Conservation (phyloP, 2,888 invertebrate species). For the Xestia c-nigrum region DNA sequence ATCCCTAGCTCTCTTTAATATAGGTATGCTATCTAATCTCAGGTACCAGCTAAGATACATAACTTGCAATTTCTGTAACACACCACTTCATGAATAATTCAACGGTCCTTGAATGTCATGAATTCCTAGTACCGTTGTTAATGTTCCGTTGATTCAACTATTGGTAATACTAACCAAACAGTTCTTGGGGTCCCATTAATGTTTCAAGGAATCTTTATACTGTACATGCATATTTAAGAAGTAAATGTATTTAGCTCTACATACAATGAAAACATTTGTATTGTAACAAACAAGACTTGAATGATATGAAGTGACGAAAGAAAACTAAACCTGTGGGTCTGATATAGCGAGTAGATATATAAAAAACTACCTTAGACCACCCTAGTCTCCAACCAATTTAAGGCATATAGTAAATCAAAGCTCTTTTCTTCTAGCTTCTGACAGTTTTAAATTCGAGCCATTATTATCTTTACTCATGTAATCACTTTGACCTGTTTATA, state of each 20-base stretch:
- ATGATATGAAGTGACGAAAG: background rate
- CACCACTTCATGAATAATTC: conserved; percentile 45
- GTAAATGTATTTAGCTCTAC: background rate
- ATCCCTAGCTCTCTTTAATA: background rate
- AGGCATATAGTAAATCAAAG: no score
- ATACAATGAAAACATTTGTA: background rate
- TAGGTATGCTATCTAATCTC: background rate
- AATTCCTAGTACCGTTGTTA: conserved; percentile 47
- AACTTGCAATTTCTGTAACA: conserved; percentile 38
- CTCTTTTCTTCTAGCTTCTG: no score
- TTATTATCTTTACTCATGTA: no score
- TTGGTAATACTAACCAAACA: conserved; percentile 29
- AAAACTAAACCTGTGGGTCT: background rate
- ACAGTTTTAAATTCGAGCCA: no score
- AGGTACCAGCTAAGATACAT: conserved; percentile 5
- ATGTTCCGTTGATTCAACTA: conserved; percentile 32
- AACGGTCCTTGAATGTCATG: conserved; percentile 44
- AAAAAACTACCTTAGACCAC: no score
- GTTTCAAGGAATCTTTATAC: conserved; percentile 21
- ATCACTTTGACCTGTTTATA: no score
- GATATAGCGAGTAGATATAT: no score
- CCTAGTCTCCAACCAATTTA: no score
- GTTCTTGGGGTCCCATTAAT: conserved; percentile 13
- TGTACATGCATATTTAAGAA: background rate
- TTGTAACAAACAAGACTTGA: background rate